These are phyloP conservation scores for Tenthredo livida DNA, from an alignment of 2,888 invertebrate species.

Conservation along the genomic window DNA sequence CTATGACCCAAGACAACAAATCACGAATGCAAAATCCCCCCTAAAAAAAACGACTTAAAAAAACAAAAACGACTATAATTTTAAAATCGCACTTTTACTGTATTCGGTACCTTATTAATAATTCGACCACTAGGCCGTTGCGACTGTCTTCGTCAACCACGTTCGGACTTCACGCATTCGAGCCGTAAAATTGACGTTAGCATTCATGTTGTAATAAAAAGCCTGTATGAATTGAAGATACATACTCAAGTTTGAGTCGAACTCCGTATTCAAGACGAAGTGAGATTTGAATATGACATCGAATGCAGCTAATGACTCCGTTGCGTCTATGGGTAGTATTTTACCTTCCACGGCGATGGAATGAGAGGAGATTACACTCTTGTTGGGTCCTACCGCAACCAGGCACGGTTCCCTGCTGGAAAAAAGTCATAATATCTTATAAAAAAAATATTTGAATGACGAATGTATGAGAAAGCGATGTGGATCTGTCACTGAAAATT, in stretches of 20 bases:
- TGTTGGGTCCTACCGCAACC: conserved; percentile 46
- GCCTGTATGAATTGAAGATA: conserved; percentile 39
- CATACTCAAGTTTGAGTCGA: conserved; percentile 35
- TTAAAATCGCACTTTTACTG: no score
- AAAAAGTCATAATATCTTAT: no score
- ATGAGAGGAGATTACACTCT: conserved; percentile 16
- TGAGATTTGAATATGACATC: conserved; percentile 41
- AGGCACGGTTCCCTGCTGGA: conserved; percentile 26
- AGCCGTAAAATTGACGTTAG: conserved; percentile 24
- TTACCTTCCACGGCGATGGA: conserved; percentile 41
- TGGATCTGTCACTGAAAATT: no score
- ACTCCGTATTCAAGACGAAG: conserved; percentile 38
- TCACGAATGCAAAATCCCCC: not conserved
- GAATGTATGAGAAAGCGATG: no score
- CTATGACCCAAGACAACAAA: not conserved
- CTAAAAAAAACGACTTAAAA: no score
- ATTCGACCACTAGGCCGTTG: no score
- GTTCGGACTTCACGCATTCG: conserved; percentile 38
- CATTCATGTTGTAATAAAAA: conserved; percentile 33
- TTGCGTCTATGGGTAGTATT: conserved; percentile 32
- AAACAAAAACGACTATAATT: no score
- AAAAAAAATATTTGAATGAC: no score
- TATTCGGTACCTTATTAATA: no score
- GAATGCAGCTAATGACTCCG: conserved; percentile 23
- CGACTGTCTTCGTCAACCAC: not conserved